These are phyloP conservation scores for Parnassius glacialis DNA, from an alignment of 2,888 invertebrate genomes.

Conservation along the genomic window DNA sequence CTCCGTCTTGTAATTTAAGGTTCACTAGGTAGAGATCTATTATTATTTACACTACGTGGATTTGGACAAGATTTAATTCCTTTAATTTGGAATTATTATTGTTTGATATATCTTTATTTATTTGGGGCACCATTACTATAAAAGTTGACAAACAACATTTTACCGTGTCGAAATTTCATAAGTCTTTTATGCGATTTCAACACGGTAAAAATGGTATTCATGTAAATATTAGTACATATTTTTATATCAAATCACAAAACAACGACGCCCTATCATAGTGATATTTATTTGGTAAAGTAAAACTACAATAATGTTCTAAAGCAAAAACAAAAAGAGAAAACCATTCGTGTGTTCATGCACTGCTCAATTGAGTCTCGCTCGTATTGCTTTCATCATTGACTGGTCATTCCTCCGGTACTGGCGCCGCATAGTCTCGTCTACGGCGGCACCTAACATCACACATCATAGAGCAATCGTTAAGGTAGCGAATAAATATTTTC, in stretches of 20 bases:
- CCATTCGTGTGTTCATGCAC: constrained; percentile 29
- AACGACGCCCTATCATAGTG: no score
- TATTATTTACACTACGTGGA: constrained; percentile 39
- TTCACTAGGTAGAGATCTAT: constrained; percentile 51
- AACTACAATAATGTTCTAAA: no score
- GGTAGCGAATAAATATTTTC: constrained; percentile 24
- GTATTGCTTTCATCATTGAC: constrained; percentile 47
- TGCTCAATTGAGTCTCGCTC: constrained; percentile 6
- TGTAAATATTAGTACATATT: background rate
- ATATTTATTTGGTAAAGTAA: background rate
- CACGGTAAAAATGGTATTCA: background rate
- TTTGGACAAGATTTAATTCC: background rate
- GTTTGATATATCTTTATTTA: no score
- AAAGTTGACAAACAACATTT: no score
- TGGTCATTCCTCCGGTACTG: constrained; percentile 62
- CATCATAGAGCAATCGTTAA: constrained; percentile 26
- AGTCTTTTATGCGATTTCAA: no score
- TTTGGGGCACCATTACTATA: no score
- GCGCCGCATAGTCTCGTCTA: constrained; percentile 64
- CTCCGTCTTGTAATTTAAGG: constrained; percentile 62
- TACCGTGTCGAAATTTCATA: no score
- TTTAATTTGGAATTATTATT: no score
- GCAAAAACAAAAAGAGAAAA: constrained; percentile 2
- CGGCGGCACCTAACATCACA: constrained; percentile 31
- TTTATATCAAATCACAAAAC: no score